Evolutionary conservation across 2,888 invertebrate genomes (phyloP).

Genomic region (Seira sanloemensis): DNA sequence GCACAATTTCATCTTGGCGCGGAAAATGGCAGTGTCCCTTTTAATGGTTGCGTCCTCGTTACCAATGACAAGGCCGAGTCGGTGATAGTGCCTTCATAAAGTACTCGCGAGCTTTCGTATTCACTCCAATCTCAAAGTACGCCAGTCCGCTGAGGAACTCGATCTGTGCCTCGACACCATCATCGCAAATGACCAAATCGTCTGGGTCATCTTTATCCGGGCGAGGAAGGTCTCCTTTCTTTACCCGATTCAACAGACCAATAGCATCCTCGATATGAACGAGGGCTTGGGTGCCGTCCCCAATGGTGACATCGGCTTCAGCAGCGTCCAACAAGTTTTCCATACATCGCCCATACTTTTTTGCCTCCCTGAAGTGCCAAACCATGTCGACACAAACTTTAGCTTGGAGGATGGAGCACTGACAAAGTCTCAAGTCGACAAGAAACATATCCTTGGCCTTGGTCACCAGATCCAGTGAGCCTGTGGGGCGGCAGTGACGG

Average conservation of each 20-base stretch:
- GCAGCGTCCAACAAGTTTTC: conserved; percentile 68
- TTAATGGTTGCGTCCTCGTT: conserved; percentile 33
- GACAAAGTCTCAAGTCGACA: conserved; percentile 68
- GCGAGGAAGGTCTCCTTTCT: conserved; percentile 50
- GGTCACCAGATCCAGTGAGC: background rate
- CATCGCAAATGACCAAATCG: conserved; percentile 60
- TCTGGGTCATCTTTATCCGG: conserved; percentile 67
- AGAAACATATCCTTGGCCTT: background rate
- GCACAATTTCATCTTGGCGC: conserved; percentile 55
- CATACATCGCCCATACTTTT: conserved; percentile 70
- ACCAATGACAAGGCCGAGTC: conserved; percentile 54
- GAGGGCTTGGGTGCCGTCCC: conserved; percentile 69
- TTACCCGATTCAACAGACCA: conserved; percentile 58
- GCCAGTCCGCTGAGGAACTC: conserved; percentile 69
- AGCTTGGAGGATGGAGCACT: conserved; percentile 68
- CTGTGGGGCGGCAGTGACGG: too few relatives aligned
- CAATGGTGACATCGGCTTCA: conserved; percentile 66
- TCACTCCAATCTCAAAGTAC: conserved; percentile 68
- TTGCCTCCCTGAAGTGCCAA: conserved; percentile 68
- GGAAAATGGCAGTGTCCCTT: conserved; percentile 24
- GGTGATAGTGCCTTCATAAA: conserved; percentile 58
- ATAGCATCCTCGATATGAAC: conserved; percentile 69
- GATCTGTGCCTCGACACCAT: conserved; percentile 61
- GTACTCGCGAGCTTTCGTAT: conserved; percentile 53
- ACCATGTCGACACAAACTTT: conserved; percentile 70